A percentile compares a stretch with the other conserved stretches of the same genome.
phyloP scores from a whole-genome alignment of 2,888 invertebrate species.

The Plagodis dolabraria region DNA sequence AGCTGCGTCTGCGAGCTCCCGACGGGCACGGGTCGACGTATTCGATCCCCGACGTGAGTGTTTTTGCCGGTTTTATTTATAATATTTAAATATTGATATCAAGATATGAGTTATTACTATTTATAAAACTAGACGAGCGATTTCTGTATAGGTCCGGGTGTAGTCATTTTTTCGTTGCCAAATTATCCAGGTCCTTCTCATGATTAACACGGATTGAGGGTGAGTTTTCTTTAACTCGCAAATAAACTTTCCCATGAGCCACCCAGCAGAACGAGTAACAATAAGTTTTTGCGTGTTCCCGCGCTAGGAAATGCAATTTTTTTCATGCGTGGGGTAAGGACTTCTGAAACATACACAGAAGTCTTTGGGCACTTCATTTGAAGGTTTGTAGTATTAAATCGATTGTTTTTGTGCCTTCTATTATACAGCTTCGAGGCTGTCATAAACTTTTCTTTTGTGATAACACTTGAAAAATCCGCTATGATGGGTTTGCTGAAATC shows the following conservation, averaged over 20 bases:
- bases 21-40: too few relatives aligned
- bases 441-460: not conserved
- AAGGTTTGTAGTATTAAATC: not conserved
- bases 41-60: too few relatives aligned
- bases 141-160: too few relatives aligned
- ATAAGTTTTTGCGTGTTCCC: conserved; percentile 1
- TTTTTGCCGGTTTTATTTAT: too few relatives aligned
- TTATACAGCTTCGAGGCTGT: not conserved
- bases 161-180: too few relatives aligned
- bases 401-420: not conserved
- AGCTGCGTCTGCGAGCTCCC: too few relatives aligned
- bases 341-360: not conserved
- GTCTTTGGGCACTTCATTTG: not conserved
- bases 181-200: not conserved
- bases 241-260: conserved; percentile 5
- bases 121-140: too few relatives aligned
- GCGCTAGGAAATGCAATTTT: too few relatives aligned
- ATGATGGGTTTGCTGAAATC: not conserved
- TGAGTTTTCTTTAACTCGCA: not conserved
- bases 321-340: not conserved
- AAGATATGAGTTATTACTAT: too few relatives aligned
- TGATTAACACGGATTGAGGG: not conserved
- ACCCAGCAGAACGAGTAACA: conserved; percentile 4
- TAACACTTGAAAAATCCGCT: too few relatives aligned
- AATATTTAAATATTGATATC: too few relatives aligned